These are phyloP conservation scores for Mylabris phalerata DNA, from an alignment of 1,140 invertebrate genomes.

Conservation along the genomic window DNA sequence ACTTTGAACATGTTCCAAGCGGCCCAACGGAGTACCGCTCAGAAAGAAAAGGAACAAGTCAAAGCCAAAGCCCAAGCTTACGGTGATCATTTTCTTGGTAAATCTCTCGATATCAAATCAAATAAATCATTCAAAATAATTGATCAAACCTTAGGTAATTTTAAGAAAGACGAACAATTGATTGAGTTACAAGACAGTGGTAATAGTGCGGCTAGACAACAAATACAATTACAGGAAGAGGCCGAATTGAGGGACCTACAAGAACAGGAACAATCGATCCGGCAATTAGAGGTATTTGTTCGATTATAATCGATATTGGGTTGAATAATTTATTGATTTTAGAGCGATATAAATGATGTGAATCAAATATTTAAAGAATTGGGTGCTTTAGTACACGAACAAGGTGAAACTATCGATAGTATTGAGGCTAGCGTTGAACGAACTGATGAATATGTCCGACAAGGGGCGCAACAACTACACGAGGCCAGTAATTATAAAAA, in stretches of 20 bases:
- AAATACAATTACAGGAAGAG: conserved; percentile 77
- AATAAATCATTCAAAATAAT: not conserved
- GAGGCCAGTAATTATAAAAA: conserved; percentile 81
- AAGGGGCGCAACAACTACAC: conserved; percentile 71
- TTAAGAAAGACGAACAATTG: conserved; percentile 51
- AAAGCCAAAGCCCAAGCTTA: conserved; percentile 51
- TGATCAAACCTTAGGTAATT: conserved; percentile 25
- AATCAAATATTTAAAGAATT: conserved; percentile 99
- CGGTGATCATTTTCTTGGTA: conserved; percentile 32
- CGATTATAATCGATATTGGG: not conserved
- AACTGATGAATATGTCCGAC: conserved; percentile 77
- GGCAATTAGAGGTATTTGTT: conserved; percentile 71
- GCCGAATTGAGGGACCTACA: conserved; percentile 76
- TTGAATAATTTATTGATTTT: conserved; percentile 36
- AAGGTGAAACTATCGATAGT: conserved; percentile 93
- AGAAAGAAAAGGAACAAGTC: conserved; percentile 78
- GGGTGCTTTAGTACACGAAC: conserved; percentile 92
- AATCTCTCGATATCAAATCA: not conserved
- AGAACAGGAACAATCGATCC: conserved; percentile 84
- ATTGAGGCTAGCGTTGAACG: conserved; percentile 94
- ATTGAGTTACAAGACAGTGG: conserved; percentile 58
- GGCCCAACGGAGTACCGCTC: conserved; percentile 70
- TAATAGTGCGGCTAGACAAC: conserved; percentile 42
- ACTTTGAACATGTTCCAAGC: conserved; percentile 85
- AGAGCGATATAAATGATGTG: conserved; percentile 91